Percentiles rank a stretch among this genome's conserved stretches.
Evolutionary conservation across 2,113 vertebrate genomes (phyloP).

Genomic region (Castor canadensis): DNA sequence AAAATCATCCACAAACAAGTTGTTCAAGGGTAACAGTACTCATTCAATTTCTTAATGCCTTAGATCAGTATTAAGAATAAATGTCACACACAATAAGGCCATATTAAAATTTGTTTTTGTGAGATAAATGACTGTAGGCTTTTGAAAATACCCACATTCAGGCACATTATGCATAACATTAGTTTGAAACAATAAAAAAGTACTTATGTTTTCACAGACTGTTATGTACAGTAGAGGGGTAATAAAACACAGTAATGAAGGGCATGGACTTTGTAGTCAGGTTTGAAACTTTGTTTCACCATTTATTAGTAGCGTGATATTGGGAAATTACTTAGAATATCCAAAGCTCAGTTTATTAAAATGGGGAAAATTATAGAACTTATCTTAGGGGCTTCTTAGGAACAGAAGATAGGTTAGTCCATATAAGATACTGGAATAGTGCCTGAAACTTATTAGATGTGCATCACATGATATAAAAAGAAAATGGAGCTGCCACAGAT

Average conservation of each 20-base stretch:
- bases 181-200: not conserved
- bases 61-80: not conserved
- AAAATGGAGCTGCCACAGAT: not conserved
- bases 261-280: not conserved
- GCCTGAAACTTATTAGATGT: not conserved
- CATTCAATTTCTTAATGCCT: not conserved
- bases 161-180: not conserved
- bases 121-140: not conserved
- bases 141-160: not conserved
- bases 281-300: not conserved
- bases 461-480: not conserved
- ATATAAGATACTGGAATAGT: not conserved
- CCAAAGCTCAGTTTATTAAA: not conserved
- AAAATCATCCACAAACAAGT: slow-evolving; percentile 93
- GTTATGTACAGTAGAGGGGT: not conserved
- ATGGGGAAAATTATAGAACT: not conserved
- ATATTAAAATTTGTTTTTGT: not conserved
- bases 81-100: not conserved
- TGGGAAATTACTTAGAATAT: not conserved
- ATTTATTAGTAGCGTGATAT: not conserved
- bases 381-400: not conserved
- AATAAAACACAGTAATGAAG: not conserved
- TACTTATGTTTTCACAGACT: not conserved
- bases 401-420: not conserved
- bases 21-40: slow-evolving; percentile 90